Conservation (phyloP, 2,888 invertebrate species). For the Malachius bipustulatus region DNA sequence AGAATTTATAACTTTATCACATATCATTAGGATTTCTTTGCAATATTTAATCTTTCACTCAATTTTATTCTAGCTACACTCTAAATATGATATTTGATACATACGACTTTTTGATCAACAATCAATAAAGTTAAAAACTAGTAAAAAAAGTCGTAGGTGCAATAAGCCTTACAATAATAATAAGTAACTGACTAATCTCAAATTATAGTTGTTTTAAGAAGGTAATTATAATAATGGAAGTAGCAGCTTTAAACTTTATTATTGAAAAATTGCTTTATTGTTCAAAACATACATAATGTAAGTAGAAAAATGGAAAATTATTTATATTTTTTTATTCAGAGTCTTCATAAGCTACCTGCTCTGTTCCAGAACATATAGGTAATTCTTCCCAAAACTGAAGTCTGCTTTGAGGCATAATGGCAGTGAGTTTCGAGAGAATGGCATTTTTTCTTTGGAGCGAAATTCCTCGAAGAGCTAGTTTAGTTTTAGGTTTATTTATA, state of each 20-base stretch:
- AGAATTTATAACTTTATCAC: neutral
- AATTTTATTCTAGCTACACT: slow-evolving; percentile 1
- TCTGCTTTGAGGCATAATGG: slow-evolving; percentile 2
- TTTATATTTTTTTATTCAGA: slow-evolving; percentile 1
- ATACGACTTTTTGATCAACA: slow-evolving; percentile 3
- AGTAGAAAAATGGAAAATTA: neutral
- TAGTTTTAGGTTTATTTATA: neutral
- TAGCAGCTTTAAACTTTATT: slow-evolving; percentile 1
- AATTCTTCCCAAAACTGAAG: slow-evolving; percentile 1
- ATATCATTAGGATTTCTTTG: neutral
- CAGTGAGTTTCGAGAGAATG: slow-evolving; percentile 2
- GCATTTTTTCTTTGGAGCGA: slow-evolving; percentile 1
- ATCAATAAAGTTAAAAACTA: slow-evolving; percentile 1
- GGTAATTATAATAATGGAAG: neutral
- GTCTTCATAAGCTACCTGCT: slow-evolving; percentile 2
- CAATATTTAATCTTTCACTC: slow-evolving; percentile 2
- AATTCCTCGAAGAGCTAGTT: slow-evolving; percentile 1
- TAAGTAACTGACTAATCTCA: neutral
- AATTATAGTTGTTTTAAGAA: neutral
- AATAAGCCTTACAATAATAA: neutral
- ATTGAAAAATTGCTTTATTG: slow-evolving; percentile 1
- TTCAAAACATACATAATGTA: neutral
- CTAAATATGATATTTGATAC: slow-evolving; percentile 3
- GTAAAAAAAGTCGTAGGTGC: neutral
- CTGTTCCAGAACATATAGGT: slow-evolving; percentile 2